A percentile compares a stretch with the other conserved stretches of the same genome.
phyloP scores from a whole-genome alignment of 2,888 invertebrate species.

The Pardosa pseudoannulata region DNA sequence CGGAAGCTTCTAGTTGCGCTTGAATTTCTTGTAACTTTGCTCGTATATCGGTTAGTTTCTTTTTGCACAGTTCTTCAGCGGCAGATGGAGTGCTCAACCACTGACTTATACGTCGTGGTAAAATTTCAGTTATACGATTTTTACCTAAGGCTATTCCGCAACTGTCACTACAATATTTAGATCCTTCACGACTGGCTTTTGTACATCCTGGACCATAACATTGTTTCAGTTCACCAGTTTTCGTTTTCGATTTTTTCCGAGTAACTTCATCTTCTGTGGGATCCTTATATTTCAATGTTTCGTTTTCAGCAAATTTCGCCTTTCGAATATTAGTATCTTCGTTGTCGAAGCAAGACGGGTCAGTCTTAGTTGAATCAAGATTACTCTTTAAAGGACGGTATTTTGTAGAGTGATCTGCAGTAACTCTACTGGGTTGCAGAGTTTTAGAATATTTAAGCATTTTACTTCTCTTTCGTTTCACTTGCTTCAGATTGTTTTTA shows the following conservation, averaged over 20 bases:
- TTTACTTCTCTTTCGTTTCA: not conserved
- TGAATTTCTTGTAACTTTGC: conserved; percentile 1
- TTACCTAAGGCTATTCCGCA: conserved; percentile 32
- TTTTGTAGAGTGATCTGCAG: not conserved
- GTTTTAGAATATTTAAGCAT: not conserved
- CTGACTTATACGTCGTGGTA: conserved; percentile 32
- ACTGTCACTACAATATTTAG: conserved; percentile 47
- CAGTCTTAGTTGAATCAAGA: not conserved
- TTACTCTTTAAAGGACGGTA: not conserved
- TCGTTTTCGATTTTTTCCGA: not conserved
- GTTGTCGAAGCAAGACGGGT: not conserved
- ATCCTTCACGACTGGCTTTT: conserved; percentile 18
- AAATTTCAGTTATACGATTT: conserved; percentile 38
- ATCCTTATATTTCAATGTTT: conserved; percentile 8
- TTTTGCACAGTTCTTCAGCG: conserved; percentile 31
- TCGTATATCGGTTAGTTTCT: conserved; percentile 24
- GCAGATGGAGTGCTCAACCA: conserved; percentile 20
- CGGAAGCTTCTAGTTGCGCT: not conserved
- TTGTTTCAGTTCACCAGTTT: not conserved
- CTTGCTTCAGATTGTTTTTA: not conserved
- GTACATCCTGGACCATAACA: conserved; percentile 47
- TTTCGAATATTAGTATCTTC: conserved; percentile 24
- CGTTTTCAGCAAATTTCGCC: conserved; percentile 25
- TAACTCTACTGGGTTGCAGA: not conserved
- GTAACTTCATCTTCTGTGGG: not conserved